Base-by-base conservation (phyloP, 1,140 invertebrate species). In the Heliconius nattereri region DNA sequence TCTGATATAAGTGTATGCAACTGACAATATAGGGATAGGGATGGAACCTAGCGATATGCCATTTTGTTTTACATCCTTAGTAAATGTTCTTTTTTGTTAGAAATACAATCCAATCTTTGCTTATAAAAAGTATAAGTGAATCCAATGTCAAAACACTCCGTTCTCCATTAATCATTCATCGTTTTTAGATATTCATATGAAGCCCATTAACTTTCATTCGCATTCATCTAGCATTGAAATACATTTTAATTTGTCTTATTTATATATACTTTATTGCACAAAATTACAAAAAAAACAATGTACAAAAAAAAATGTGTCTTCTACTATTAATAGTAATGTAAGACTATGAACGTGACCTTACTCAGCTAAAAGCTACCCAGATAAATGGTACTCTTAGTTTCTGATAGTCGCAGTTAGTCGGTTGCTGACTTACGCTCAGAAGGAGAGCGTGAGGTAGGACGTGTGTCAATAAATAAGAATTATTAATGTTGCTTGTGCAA, bases 331-430 rank as follows among this genome's bases (percentile, higher is more conserved):
- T 45, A 66, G 11, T 29, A 66, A 11, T 3, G 7, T 13, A 26
- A 29, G 5, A 26, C 29, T 13, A n/a, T 66, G 3, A 66, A 66
- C 60, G 26, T 80, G 76, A 78, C 60, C 78, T 71, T 77, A 77
- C 66, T 76, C 70, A 76, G 79, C 81, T 84, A 84, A 84, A 78
- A 82, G 84, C 71, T 75, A 40, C n/a, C 49, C 76, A 29, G 83
- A 85, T 84, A 79, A 80, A 83, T 81, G 80, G 71, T 19, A 75
- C 81, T 81, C 54, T 76, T 35, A 54, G n/a, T 45, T 78, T 76
- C 71, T 78, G 78, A 85, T 84, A 82, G 71, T 26, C 66, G 32
- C 52, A 78, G 71, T 78, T 78, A 35, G 72, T 66, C 37, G 75
- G 71, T 78, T 37, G 54, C 66, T 73, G 52, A 78, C 76, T 78